Base-by-base conservation (phyloP, 2,113 vertebrate genomes). In the Herpetotheres cachinnans region DNA sequence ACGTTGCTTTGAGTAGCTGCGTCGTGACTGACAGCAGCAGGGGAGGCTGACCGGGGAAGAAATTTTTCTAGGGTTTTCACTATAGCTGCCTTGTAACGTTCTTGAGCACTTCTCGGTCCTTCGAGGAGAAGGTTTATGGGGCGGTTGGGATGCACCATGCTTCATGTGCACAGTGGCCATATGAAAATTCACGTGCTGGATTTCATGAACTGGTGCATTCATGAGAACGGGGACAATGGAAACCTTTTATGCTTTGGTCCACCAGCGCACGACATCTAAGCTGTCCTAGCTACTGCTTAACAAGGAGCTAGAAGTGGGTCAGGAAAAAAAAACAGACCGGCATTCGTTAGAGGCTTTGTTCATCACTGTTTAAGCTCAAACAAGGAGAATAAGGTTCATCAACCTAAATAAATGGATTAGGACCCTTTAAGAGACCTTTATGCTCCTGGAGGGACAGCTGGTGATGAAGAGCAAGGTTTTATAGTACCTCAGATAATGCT, bases 11-110 rank as follows among this genome's bases (percentile, higher is more conserved):
- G 61, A 92, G 80, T 77, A 93, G 94, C 95, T 89, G 88, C 86
- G 56, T 91, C 19, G 26, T 96, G 94, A 95, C 95, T 95, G 95
- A 93, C 86, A 92, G 95, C 90, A 61, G 91, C 89, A 84, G 89
- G 40, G 66, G 81, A 92, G 89, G 77, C 65, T 82, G 80, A 9
- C 85, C 63, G 63, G 44, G 38, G 47, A 71, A 59, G 80, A 84
- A 25, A 19, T 56, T 93, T 90, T 74, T 69, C 69, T 79, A 42
- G 70, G 89, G 66, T 95, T 95, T 95, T 94, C 54, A 46, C 61
- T 82, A 27, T 29, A 80, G 49, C 58, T 83, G 73, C 84, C 70
- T 93, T 2, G 1, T 90, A 95, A 85, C 54, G 21, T 96, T 87
- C 73, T 80, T n/a, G 61, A 85, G 61, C 55, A 61, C 18, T 69